phyloP scores from a whole-genome alignment of 1,140 invertebrate genomes.

The Whitmania pigra region DNA sequence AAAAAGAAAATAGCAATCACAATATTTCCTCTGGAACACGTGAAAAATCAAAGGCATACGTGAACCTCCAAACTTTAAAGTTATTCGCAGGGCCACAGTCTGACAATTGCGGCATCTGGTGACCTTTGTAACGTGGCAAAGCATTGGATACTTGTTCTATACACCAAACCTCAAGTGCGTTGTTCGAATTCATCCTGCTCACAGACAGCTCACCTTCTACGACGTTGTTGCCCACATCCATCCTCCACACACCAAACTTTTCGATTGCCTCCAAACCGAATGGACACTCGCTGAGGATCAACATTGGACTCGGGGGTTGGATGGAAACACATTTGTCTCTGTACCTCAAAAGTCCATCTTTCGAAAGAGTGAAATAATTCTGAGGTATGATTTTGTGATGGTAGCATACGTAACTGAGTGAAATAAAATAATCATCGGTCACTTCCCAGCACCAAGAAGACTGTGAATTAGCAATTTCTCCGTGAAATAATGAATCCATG shows the following conservation, averaged over 20 bases:
- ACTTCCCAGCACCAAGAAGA: conserved; percentile 23
- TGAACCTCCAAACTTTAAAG: conserved; percentile 21
- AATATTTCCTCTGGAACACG: not conserved
- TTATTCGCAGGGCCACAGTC: conserved; percentile 11
- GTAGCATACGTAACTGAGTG: conserved; percentile 25
- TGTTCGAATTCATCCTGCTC: not conserved
- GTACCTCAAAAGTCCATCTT: conserved; percentile 22
- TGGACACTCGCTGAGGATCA: conserved; percentile 21
- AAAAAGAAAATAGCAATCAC: not conserved
- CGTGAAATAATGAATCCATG: conserved; percentile 22
- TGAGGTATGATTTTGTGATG: conserved; percentile 24
- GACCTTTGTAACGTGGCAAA: conserved; percentile 13
- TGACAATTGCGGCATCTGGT: conserved; percentile 22
- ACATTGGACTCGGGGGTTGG: conserved; percentile 6
- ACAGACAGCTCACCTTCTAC: conserved; percentile 12
- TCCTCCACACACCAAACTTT: conserved; percentile 19
- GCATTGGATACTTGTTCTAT: conserved; percentile 22
- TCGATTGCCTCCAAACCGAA: not conserved
- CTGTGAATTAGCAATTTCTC: conserved; percentile 25
- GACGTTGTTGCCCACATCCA: conserved; percentile 4
- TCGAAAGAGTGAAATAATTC: conserved; percentile 25
- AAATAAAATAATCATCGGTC: conserved; percentile 24
- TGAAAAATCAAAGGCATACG: conserved; percentile 22
- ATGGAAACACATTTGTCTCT: conserved; percentile 24
- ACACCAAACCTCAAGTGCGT: conserved; percentile 14